Base-by-base conservation (phyloP, 1,140 invertebrate species). In the Hypothenemus hampei region DNA sequence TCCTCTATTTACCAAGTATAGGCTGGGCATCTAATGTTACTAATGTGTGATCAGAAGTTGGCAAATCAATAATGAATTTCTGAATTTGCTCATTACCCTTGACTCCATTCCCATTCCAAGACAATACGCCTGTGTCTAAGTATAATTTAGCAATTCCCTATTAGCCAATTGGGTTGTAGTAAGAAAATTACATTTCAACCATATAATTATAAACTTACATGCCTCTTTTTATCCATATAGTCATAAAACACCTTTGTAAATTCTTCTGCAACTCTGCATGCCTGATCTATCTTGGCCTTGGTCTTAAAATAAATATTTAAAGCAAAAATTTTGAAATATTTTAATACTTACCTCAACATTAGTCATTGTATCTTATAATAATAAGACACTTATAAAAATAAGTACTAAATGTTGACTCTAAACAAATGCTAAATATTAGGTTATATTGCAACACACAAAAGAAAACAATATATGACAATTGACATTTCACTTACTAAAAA, bases 91-190 rank as follows among this genome's bases (percentile, higher is more conserved):
- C 82, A 64, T 80, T 82, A 5, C 87, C 87, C 55, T 72, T 79
- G 0, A 83, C 76, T 15, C 81, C 80, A 74, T 90, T 90, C 23
- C 91, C 91, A 77, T 93, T 92, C 89, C 89, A 94, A 20, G 89
- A 82, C 37, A 92, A 71, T 18, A 82, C 72, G n/a, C 82, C 89
- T 20, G 79, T 81, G 36, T 91, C 86, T 59, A 91, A 68, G 62
- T 93, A 94, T 16, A 93, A 70, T 62, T 84, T 84, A 0, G 80
- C 78, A 59, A 91, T 81, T 60, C 83, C 66, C 85, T 88, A 75
- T 49, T 51, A 51, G 54, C 59, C 46, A 63, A 40, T 54, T 44
- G 43, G 39, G 15, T 52, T 41, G 36, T 24, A 43, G 5, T 52
- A 37, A 22, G 4, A 26, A 47, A 43, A 36, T 16, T 24, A 13